Conservation (phyloP, 2,888 invertebrate species). For the Seira sanloemensis region DNA sequence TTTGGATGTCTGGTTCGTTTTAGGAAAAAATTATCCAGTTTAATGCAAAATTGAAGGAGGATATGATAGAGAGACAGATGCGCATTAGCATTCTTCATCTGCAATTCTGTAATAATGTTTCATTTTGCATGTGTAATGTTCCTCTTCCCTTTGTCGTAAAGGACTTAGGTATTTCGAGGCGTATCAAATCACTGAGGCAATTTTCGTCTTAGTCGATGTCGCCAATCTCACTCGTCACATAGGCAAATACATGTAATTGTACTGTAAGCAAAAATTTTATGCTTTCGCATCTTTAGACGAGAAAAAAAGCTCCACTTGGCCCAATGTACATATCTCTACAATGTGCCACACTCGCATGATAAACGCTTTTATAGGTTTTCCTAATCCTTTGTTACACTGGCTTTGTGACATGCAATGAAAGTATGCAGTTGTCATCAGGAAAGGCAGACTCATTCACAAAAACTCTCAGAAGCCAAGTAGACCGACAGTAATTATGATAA, state of each 20-base stretch:
- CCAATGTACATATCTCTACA: too few relatives aligned
- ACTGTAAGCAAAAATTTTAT: not conserved
- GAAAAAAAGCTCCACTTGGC: too few relatives aligned
- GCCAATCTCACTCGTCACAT: not conserved
- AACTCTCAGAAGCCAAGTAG: slow-evolving; percentile 1
- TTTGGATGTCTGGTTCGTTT: not conserved
- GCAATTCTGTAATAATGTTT: slow-evolving; percentile 6
- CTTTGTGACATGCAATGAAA: slow-evolving; percentile 16
- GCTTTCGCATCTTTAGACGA: not conserved
- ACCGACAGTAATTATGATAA: slow-evolving; percentile 30
- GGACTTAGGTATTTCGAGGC: not conserved
- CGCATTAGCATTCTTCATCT: slow-evolving; percentile 35
- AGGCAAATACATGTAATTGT: not conserved
- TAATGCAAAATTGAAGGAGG: not conserved
- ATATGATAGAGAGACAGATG: slow-evolving; percentile 19
- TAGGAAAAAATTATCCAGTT: not conserved
- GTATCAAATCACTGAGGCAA: not conserved
- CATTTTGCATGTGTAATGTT: not conserved
- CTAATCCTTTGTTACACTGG: not conserved
- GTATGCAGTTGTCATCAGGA: not conserved
- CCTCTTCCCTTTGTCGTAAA: not conserved
- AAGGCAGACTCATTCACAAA: not conserved
- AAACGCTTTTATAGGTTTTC: not conserved
- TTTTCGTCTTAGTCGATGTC: not conserved
- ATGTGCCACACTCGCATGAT: not conserved